These are phyloP conservation scores for Neodiprion pinetum DNA, from an alignment of 1,140 invertebrate genomes.

Conservation along the genomic window DNA sequence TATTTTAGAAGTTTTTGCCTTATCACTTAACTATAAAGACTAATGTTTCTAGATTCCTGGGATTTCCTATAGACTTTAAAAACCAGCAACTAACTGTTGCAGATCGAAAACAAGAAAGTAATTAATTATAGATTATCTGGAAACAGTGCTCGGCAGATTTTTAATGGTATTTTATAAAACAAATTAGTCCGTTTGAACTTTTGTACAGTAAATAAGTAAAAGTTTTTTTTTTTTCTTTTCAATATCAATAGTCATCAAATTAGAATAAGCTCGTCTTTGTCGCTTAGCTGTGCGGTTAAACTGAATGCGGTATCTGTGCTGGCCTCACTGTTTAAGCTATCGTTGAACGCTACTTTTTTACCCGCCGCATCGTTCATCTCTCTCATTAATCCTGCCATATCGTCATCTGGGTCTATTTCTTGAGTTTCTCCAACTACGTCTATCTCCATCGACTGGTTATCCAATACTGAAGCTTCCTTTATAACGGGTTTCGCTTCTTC, in stretches of 20 bases:
- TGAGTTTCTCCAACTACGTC: slow-evolving; percentile 48
- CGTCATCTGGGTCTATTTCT: slow-evolving; percentile 60
- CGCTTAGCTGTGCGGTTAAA: slow-evolving; percentile 55
- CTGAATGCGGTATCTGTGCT: slow-evolving; percentile 60
- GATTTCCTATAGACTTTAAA: too few relatives aligned
- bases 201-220: not conserved
- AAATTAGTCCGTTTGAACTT: too few relatives aligned
- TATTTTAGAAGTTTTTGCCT: too few relatives aligned
- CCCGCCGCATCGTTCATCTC: slow-evolving; percentile 57
- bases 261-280: slow-evolving; percentile 52
- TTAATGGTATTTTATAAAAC: too few relatives aligned
- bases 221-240: not conserved
- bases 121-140: too few relatives aligned
- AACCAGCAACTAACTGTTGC: too few relatives aligned
- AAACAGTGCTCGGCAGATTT: too few relatives aligned
- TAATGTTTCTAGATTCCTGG: too few relatives aligned
- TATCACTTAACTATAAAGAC: too few relatives aligned
- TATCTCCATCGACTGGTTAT: slow-evolving; percentile 48
- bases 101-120: too few relatives aligned
- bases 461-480: slow-evolving; percentile 25
- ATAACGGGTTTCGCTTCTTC: slow-evolving; percentile 40
- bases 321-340: slow-evolving; percentile 56
- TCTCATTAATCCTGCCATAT: slow-evolving; percentile 59
- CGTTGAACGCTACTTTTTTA: slow-evolving; percentile 51
- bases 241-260: slow-evolving; percentile 25